Percentiles rank a stretch among this genome's conserved stretches.
Conservation (phyloP, 2,797 vertebrate species). For the Picus viridis region DNA sequence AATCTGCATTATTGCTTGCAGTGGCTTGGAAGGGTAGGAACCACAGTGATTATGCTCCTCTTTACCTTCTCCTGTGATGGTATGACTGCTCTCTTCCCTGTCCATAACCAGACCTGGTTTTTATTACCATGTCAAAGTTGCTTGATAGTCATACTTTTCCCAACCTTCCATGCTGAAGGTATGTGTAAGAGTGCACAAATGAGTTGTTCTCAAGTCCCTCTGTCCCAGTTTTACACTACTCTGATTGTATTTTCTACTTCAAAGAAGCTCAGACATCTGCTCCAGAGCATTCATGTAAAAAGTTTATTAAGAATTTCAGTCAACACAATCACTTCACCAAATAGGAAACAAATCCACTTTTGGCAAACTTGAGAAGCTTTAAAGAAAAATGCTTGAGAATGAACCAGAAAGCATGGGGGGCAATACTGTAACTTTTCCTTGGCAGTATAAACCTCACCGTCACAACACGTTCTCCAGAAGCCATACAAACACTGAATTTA, state of each 20-base stretch:
- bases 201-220: neutral
- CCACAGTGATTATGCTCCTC: neutral
- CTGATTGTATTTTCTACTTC: neutral
- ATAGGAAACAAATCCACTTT: neutral
- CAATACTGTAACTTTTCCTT: constrained; percentile 21
- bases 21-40: neutral
- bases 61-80: constrained; percentile 5
- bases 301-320: neutral
- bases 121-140: neutral
- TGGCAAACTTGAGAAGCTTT: neutral
- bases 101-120: neutral
- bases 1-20: neutral
- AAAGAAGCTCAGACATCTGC: neutral
- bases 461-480: constrained; percentile 24
- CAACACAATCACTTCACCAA: neutral
- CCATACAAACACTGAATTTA: constrained; percentile 5
- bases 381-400: neutral
- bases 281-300: neutral
- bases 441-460: neutral
- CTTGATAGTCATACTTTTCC: neutral
- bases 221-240: neutral
- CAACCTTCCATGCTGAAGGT: neutral
- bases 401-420: neutral
- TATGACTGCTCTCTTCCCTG: neutral
- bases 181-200: neutral